A percentile compares a stretch with the other conserved stretches of the same genome.
phyloP scores from a whole-genome alignment of 2,797 vertebrate genomes.

The Perodicticus potto region DNA sequence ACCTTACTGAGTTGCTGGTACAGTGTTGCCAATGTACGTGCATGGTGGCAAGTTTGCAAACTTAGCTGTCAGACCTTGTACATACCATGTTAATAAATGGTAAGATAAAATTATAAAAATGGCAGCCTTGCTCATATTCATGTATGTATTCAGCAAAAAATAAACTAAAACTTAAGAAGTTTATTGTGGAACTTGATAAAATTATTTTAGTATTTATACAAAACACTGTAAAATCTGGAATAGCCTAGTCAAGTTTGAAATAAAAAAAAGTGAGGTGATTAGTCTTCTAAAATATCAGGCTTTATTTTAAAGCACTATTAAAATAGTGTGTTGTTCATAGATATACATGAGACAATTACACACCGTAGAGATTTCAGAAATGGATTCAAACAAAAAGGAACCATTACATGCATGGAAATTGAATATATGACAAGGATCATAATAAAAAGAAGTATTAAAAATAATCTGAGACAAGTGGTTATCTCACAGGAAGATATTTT shows the following conservation, averaged over 20 bases:
- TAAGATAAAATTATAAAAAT: not conserved
- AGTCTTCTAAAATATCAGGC: not conserved
- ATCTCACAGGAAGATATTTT: not conserved
- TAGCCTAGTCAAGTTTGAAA: not conserved
- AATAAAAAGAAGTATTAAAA: not conserved
- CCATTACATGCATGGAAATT: not conserved
- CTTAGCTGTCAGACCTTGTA: not conserved
- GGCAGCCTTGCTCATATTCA: not conserved
- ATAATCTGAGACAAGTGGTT: not conserved
- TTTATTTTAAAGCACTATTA: constrained; percentile 25
- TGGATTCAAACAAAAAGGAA: not conserved
- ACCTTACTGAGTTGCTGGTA: no score
- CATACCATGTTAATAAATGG: not conserved
- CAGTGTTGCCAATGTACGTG: no score
- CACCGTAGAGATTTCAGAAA: not conserved
- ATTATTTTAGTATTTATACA: constrained; percentile 27
- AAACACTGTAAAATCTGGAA: not conserved
- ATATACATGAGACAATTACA: not conserved
- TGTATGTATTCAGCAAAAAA: constrained; percentile 21
- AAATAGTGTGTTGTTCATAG: not conserved
- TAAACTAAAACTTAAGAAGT: not conserved
- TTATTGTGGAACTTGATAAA: not conserved
- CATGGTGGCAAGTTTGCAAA: no score
- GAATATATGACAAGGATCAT: not conserved
- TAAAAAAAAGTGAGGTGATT: not conserved